Evolutionary conservation across 2,113 vertebrate genomes (phyloP).

Genomic region (Hyaena hyaena): DNA sequence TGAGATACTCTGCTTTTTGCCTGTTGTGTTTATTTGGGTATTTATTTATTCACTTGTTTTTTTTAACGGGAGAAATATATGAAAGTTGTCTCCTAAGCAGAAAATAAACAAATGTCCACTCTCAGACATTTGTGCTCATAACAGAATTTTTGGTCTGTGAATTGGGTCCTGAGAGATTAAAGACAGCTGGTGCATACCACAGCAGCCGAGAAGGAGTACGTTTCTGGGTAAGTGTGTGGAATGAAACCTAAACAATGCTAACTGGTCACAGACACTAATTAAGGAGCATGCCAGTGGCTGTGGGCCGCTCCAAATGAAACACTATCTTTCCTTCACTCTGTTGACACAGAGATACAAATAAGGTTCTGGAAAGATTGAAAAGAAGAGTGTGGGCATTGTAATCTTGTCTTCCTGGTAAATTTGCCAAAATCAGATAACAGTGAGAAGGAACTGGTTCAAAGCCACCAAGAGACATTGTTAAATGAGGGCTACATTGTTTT

Average conservation of each 20-base stretch:
- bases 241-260: conserved; percentile 52
- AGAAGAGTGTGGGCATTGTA: conserved; percentile 39
- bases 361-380: conserved; percentile 60
- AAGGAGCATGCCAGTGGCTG: conserved; percentile 57
- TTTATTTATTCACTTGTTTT: conserved; percentile 34
- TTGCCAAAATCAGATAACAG: conserved; percentile 68
- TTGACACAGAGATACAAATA: conserved; percentile 65
- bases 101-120: conserved; percentile 70
- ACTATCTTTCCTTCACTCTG: conserved; percentile 35
- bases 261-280: conserved; percentile 65
- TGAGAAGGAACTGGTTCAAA: conserved; percentile 33
- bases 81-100: conserved; percentile 61
- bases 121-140: conserved; percentile 34
- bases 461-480: conserved; percentile 32
- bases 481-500: neutral
- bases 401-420: conserved; percentile 66
- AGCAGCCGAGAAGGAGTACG: neutral
- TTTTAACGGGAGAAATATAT: conserved; percentile 44
- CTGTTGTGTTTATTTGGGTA: conserved; percentile 3
- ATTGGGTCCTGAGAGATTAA: conserved; percentile 61
- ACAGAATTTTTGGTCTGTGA: conserved; percentile 61
- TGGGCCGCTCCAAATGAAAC: conserved; percentile 36
- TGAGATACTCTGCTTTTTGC: neutral
- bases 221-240: neutral
- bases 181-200: conserved; percentile 49